Percentiles rank a stretch among this genome's conserved stretches.
These are phyloP conservation scores for Rhingia rostrata DNA, from an alignment of 2,888 invertebrate genomes.

Conservation along the genomic window DNA sequence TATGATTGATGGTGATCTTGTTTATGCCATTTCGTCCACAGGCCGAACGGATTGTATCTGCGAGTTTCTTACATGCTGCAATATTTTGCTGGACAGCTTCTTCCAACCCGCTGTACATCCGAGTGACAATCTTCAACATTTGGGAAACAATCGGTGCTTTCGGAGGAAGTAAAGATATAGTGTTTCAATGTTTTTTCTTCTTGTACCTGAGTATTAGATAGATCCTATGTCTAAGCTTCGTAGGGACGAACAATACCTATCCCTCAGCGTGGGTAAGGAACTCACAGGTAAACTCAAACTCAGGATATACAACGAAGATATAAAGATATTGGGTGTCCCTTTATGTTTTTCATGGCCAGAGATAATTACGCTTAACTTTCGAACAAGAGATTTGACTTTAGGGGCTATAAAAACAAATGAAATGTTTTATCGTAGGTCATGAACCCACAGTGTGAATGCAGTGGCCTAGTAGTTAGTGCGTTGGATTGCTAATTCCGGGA, in stretches of 20 bases:
- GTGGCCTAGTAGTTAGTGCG: constrained; percentile 21
- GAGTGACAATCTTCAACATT: constrained; percentile 98
- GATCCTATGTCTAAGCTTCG: constrained; percentile 39
- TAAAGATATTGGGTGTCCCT: no score
- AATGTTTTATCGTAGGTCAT: no score
- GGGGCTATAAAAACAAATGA: no score
- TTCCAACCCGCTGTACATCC: constrained; percentile 94
- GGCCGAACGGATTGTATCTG: constrained; percentile 95
- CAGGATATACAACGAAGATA: no score
- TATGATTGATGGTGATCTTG: constrained; percentile 99
- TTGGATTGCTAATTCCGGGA: no score
- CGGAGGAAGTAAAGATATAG: constrained; percentile 98
- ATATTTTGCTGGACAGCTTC: constrained; percentile 99
- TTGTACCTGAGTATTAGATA: constrained; percentile 46
- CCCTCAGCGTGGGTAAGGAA: no score
- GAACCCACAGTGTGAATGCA: constrained; percentile 36
- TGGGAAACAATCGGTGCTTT: constrained; percentile 97
- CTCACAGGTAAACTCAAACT: no score
- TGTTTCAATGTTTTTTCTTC: constrained; percentile 77
- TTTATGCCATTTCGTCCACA: constrained; percentile 99
- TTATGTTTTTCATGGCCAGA: no score
- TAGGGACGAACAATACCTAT: no score
- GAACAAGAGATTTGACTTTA: no score
- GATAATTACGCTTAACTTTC: no score
- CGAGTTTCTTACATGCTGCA: constrained; percentile 96